These are phyloP conservation scores for Caenorhabditis auriculariae DNA, from an alignment of 2,888 invertebrate genomes.

Conservation along the genomic window DNA sequence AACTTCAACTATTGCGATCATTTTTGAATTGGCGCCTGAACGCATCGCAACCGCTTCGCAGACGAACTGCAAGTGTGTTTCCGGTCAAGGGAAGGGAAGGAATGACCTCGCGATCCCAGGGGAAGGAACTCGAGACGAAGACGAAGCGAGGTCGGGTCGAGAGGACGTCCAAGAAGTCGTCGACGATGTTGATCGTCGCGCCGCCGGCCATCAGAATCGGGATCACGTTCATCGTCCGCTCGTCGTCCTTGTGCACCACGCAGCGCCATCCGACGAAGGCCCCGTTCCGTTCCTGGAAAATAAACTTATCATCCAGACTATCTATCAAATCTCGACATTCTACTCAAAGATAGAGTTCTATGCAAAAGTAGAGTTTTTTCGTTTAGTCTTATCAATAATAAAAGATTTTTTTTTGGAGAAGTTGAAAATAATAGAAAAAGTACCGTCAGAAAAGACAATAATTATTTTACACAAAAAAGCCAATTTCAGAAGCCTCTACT, in stretches of 20 bases:
- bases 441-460: neutral
- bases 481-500: neutral
- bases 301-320: too few relatives aligned
- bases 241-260: constrained; percentile 12
- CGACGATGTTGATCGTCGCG: constrained; percentile 4
- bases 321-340: too few relatives aligned
- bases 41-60: too few relatives aligned
- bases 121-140: constrained; percentile 12
- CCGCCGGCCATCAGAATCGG: constrained; percentile 21
- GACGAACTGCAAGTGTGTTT: too few relatives aligned
- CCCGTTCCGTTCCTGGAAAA: constrained; percentile 23
- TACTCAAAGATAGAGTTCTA: too few relatives aligned
- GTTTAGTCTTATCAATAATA: too few relatives aligned
- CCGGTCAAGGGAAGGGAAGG: neutral
- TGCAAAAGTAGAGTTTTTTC: too few relatives aligned
- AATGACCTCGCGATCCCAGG: constrained; percentile 17
- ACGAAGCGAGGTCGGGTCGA: constrained; percentile 4
- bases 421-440: neutral
- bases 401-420: neutral
- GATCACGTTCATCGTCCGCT: neutral
- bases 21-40: too few relatives aligned
- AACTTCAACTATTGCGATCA: too few relatives aligned
- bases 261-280: constrained; percentile 21
- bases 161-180: constrained; percentile 13
- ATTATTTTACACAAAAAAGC: neutral